Evolutionary conservation across 2,888 invertebrate species (phyloP).

Genomic region (Zeuzera pyrina): DNA sequence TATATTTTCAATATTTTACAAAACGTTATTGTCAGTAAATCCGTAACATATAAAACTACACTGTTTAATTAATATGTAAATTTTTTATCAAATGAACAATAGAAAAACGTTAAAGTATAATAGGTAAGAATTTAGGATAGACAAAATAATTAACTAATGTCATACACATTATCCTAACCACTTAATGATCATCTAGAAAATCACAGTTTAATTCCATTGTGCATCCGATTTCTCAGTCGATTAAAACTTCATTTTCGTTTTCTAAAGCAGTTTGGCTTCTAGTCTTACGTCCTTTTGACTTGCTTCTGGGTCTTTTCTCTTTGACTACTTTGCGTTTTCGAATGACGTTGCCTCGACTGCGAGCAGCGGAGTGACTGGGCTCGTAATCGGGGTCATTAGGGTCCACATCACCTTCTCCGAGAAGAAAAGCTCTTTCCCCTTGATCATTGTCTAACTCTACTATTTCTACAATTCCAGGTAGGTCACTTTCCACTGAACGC

Average conservation of each 20-base stretch:
- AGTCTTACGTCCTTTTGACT: slow-evolving; percentile 54
- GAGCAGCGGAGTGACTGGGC: slow-evolving; percentile 39
- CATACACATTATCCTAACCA: no score
- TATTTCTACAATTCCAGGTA: slow-evolving; percentile 52
- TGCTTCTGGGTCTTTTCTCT: slow-evolving; percentile 49
- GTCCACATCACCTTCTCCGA: slow-evolving; percentile 30
- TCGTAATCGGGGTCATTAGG: slow-evolving; percentile 47
- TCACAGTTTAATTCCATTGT: no score
- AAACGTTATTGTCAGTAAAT: no score
- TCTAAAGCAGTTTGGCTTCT: slow-evolving; percentile 50
- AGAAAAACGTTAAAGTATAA: no score
- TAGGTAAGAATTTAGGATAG: no score
- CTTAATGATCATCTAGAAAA: no score
- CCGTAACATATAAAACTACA: no score
- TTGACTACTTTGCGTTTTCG: slow-evolving; percentile 50
- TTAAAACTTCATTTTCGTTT: slow-evolving; percentile 37
- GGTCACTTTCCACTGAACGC: slow-evolving; percentile 23
- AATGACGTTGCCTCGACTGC: slow-evolving; percentile 49
- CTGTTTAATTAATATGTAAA: no score
- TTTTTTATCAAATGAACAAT: no score
- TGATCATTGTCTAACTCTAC: slow-evolving; percentile 37
- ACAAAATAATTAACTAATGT: no score
- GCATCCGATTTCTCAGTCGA: slow-evolving; percentile 40
- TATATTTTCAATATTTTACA: no score
- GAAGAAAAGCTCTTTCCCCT: slow-evolving; percentile 22